Evolutionary conservation across 2,888 invertebrate species (phyloP), one percentile per base, ranked within the genome.

Genomic region (Aphelenchoides bicaudatus): DNA sequence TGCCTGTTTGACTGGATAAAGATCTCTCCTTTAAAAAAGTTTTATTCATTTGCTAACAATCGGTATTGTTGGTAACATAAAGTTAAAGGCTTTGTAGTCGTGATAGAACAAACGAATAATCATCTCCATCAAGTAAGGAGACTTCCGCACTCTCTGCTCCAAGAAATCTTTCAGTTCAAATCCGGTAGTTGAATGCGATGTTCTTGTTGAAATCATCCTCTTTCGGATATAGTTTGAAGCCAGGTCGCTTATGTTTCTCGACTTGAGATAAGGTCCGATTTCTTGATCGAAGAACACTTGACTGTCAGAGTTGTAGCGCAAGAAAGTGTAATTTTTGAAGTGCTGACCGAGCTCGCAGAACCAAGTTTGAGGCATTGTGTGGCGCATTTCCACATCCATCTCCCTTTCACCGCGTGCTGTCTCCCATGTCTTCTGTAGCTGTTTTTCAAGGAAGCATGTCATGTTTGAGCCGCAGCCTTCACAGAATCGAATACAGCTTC

Each of bases 401-500:
- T 6, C 30, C 21, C 5, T n/a, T 5, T 19, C 37, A 21, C 31
- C 30, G 5, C 8, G n/a, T 5, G 25, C 49, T n/a, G 31, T 10
- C 37, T 48, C 5, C 49, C n/a, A 34, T 8, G 31, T n/a, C 28
- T 23, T 30, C 21, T 3, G 29, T 16, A 34, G 31, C 49, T 48
- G 49, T 16, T 31, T 27, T 19, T 48, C 49, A 5, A 48, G 13
- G 21, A 48, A 48, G 31, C 49, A 48, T 19, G 49, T 48, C 6
- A 48, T n/a, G 23, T 48, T 48, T n/a, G 49, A 28, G 21, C 49
- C 49, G 31, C 49, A 48, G n/a, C 49, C 49, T 27, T 48, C n/a
- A 31, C 49, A 48, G 8, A 8, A n/a, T 30, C 31, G 49, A n/a
- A 6, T 37, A 21, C 49, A 48, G 13, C 31, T 31, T 5, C 43